These are phyloP conservation scores for Micromussa lordhowensis DNA, from an alignment of 92 coral and sea anemone species.

Conservation along the genomic window DNA sequence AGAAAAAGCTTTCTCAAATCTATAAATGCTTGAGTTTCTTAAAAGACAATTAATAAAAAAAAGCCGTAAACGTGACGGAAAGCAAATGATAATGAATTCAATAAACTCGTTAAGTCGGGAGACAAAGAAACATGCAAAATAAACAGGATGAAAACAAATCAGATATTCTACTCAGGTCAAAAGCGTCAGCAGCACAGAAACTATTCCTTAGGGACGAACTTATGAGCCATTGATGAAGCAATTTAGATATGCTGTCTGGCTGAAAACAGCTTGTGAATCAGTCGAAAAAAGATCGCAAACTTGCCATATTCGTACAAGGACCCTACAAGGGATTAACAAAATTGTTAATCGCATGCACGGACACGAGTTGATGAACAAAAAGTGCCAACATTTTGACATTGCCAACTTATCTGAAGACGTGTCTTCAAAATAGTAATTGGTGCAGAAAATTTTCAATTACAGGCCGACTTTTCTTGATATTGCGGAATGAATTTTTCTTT, in stretches of 20 bases:
- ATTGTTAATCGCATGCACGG: background rate
- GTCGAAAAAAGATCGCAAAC: background rate
- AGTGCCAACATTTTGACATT: background rate
- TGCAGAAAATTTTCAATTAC: background rate
- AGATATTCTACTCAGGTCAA: background rate
- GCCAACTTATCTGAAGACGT: background rate
- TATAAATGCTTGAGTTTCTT: too few relatives aligned
- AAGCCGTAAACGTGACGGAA: slow-evolving; percentile 6
- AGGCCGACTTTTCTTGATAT: too few relatives aligned
- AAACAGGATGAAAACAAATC: background rate
- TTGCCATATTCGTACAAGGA: background rate
- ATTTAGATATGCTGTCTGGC: background rate
- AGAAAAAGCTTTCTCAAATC: background rate
- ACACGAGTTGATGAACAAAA: background rate
- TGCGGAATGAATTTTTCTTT: background rate
- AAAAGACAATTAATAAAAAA: background rate
- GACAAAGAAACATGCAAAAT: background rate
- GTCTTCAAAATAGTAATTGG: background rate
- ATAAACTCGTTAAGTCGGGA: background rate
- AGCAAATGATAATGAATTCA: background rate
- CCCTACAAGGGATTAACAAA: background rate
- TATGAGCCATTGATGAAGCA: background rate
- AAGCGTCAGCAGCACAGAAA: background rate
- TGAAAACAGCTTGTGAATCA: too few relatives aligned
- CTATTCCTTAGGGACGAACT: too few relatives aligned